A percentile compares a stretch with the other conserved stretches of the same genome.
Evolutionary conservation across 2,797 vertebrate genomes (phyloP).

Genomic region (Simalia tracyae): DNA sequence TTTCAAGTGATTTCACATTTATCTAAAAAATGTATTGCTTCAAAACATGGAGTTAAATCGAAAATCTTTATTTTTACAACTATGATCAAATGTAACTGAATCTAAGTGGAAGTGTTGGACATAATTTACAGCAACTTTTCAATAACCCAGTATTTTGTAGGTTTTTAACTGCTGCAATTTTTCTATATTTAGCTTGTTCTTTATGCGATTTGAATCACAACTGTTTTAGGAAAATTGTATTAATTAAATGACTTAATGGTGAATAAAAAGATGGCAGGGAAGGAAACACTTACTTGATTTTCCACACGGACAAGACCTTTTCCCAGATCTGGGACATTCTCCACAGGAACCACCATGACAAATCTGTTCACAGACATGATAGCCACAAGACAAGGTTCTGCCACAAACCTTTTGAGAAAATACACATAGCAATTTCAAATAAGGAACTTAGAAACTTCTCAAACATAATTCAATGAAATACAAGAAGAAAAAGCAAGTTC

Average conservation of each 20-base stretch:
- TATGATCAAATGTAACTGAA: background rate
- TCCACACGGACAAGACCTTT: constrained; percentile 88
- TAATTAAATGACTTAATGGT: background rate
- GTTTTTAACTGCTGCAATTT: background rate
- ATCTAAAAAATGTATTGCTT: background rate
- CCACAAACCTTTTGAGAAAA: constrained; percentile 81
- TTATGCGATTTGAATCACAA: background rate
- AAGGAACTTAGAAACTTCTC: background rate
- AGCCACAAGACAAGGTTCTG: constrained; percentile 82
- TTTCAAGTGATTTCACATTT: background rate
- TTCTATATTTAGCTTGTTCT: background rate
- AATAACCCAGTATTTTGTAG: background rate
- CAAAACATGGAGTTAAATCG: constrained; percentile 8
- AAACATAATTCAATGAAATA: background rate
- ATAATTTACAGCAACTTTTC: background rate
- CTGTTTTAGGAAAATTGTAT: background rate
- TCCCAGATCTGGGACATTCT: constrained; percentile 88
- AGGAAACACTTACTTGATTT: constrained; percentile 81
- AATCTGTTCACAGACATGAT: constrained; percentile 88
- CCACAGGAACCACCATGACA: constrained; percentile 88
- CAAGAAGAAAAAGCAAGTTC: background rate
- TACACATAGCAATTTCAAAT: constrained; percentile 17
- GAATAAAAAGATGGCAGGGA: background rate
- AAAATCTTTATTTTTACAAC: background rate
- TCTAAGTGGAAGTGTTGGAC: background rate